Evolutionary conservation across 2,888 invertebrate genomes (phyloP).

Genomic region (Diloba caeruleocephala): DNA sequence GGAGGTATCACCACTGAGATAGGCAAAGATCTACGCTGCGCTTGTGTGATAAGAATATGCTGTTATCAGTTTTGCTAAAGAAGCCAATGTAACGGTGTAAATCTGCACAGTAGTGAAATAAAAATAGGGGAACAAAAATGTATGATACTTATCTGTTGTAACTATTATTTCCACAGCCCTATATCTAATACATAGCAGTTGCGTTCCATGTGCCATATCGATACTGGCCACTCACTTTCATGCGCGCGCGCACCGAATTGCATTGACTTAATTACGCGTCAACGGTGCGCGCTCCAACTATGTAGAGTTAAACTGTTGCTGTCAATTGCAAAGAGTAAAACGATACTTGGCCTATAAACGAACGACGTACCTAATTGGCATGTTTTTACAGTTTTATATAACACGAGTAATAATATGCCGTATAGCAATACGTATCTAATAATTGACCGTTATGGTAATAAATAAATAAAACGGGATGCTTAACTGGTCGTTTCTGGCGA

Average conservation of each 20-base stretch:
- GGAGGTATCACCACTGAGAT: too few relatives aligned
- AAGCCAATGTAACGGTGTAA: too few relatives aligned
- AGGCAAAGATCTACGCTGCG: too few relatives aligned
- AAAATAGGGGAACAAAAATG: too few relatives aligned
- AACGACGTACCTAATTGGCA: conserved; percentile 13
- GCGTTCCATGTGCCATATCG: conserved; percentile 78
- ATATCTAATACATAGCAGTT: conserved; percentile 52
- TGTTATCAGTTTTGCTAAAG: too few relatives aligned
- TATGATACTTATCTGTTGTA: too few relatives aligned
- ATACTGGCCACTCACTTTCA: conserved; percentile 81
- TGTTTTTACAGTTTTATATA: conserved; percentile 8
- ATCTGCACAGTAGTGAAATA: too few relatives aligned
- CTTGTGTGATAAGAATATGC: too few relatives aligned
- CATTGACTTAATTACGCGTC: conserved; percentile 74
- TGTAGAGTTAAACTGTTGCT: conserved; percentile 46
- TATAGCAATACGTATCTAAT: too few relatives aligned
- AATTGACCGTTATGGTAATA: too few relatives aligned
- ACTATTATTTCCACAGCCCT: conserved; percentile 43
- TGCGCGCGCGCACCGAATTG: conserved; percentile 73
- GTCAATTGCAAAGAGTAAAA: conserved; percentile 27
- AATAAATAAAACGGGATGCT: too few relatives aligned
- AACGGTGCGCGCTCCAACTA: conserved; percentile 51
- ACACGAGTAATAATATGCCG: background rate
- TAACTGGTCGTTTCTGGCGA: too few relatives aligned
- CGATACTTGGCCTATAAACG: conserved; percentile 23